A percentile compares a stretch with the other conserved stretches of the same genome.
These are phyloP conservation scores for Paraplagusia blochii DNA, from an alignment of 2,113 vertebrate genomes.

Conservation along the genomic window DNA sequence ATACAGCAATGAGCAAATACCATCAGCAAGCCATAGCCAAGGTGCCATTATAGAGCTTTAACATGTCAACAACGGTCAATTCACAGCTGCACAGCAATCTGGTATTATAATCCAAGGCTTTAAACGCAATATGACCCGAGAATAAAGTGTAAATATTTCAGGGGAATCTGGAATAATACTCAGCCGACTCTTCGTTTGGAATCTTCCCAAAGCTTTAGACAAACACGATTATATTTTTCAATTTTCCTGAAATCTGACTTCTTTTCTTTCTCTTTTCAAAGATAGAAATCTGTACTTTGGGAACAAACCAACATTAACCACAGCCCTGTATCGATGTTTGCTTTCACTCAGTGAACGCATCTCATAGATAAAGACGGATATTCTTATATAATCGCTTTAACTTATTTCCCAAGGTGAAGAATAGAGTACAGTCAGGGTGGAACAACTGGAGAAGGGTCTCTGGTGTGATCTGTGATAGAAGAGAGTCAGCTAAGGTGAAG, in stretches of 20 bases:
- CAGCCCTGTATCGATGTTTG: not conserved
- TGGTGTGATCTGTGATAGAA: too few relatives aligned
- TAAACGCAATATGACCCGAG: slow-evolving; percentile 34
- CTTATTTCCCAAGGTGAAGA: too few relatives aligned
- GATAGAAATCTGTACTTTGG: too few relatives aligned
- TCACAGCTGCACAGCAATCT: slow-evolving; percentile 42
- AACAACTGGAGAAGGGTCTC: too few relatives aligned
- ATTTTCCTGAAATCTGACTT: slow-evolving; percentile 7
- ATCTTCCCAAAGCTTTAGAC: slow-evolving; percentile 5
- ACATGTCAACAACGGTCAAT: slow-evolving; percentile 29
- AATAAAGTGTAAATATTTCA: slow-evolving; percentile 46
- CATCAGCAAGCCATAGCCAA: too few relatives aligned
- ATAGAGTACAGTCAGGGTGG: too few relatives aligned
- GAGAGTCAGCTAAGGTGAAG: too few relatives aligned
- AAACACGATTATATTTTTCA: slow-evolving; percentile 14
- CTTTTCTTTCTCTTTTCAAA: too few relatives aligned
- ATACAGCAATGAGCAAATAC: too few relatives aligned
- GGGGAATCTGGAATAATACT: slow-evolving; percentile 1
- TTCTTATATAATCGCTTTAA: too few relatives aligned
- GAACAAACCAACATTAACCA: not conserved
- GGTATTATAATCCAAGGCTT: slow-evolving; percentile 33
- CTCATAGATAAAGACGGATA: not conserved
- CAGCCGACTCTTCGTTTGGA: slow-evolving; percentile 16
- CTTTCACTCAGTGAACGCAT: not conserved
- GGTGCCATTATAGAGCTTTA: slow-evolving; percentile 12